Evolutionary conservation across 2,113 vertebrate species (phyloP).

Genomic region (Cichladusa arquata): DNA sequence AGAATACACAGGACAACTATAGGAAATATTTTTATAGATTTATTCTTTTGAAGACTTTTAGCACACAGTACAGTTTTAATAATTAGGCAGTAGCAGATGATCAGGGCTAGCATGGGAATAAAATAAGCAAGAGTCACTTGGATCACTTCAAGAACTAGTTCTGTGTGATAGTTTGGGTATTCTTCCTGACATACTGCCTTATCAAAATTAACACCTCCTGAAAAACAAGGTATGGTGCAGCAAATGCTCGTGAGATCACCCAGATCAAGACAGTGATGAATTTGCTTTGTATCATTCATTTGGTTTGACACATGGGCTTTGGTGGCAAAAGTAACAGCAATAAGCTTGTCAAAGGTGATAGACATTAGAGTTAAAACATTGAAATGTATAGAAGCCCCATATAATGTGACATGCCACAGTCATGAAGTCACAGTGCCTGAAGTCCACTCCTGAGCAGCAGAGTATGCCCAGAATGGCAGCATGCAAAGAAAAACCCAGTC

Average conservation of each 20-base stretch:
- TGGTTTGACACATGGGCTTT: slow-evolving; percentile 31
- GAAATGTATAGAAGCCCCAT: slow-evolving; percentile 59
- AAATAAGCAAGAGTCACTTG: slow-evolving; percentile 68
- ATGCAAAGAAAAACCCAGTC: slow-evolving; percentile 71
- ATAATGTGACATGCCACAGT: background rate
- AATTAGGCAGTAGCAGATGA: slow-evolving; percentile 65
- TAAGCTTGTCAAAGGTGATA: slow-evolving; percentile 64
- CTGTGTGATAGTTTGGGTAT: background rate
- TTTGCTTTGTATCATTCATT: background rate
- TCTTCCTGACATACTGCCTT: background rate
- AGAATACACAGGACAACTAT: slow-evolving; percentile 60
- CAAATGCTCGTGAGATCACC: slow-evolving; percentile 40
- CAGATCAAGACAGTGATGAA: slow-evolving; percentile 35
- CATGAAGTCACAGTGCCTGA: no score
- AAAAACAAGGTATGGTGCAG: slow-evolving; percentile 63
- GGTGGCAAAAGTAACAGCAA: slow-evolving; percentile 60
- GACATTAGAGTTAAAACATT: slow-evolving; percentile 67
- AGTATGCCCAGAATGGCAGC: slow-evolving; percentile 62
- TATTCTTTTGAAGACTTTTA: slow-evolving; percentile 62
- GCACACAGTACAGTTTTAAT: slow-evolving; percentile 50
- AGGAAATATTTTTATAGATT: slow-evolving; percentile 63
- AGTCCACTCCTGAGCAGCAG: slow-evolving; percentile 35
- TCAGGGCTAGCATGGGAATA: slow-evolving; percentile 56
- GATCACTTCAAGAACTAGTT: slow-evolving; percentile 1
- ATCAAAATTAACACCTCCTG: background rate